Evolutionary conservation across 2,888 invertebrate genomes (phyloP), one percentile per base, ranked within the genome.

Genomic region (Hoplodrina ambigua): DNA sequence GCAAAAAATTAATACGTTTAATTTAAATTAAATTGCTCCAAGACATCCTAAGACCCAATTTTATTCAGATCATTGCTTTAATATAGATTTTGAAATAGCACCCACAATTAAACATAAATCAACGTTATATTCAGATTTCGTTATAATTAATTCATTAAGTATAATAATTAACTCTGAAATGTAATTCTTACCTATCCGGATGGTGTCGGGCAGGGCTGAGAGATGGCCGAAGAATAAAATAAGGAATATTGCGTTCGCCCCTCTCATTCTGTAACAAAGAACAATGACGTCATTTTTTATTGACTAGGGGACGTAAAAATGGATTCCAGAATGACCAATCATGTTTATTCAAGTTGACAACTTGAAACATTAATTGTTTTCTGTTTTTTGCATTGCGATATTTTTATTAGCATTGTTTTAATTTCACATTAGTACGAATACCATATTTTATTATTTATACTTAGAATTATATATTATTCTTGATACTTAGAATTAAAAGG

Each of bases 201-300:
- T 96, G n/a, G 96, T 96, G 79, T 96, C 96, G 53, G 96, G 96
- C 50, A 96, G 89, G 13, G 96, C 96, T 64, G 94, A 95, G 58
- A 96, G 93, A 83, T 95, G 93, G 37, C 95, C 94, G 71, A 94
- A 93, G 87, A 95, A 93, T 82, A 96, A 89, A 86, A 96, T 89
- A 80, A 96, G 91, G 78, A 94, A 92, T 87, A 95, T 85, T 64
- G 92, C 94, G 80, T 93, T 92, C 76, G 93, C 90, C 68, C 91
- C 93, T 89, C 91, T 91, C 96, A 96, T 95, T 83, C 92, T 94
- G 94, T 68, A 94, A 95, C 91, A 94, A 93, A 62, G 83, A 60
- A 69, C 77, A 76, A 77, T 80, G 65, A 57, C 62, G 60, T 72
- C 19, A 83, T 58, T 71, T 59, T 37, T 58, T 50, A 58, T 50